Percentiles rank a stretch among this genome's conserved stretches.
Conservation (phyloP, 1,140 invertebrate species). For the Drosophila oshimai region DNA sequence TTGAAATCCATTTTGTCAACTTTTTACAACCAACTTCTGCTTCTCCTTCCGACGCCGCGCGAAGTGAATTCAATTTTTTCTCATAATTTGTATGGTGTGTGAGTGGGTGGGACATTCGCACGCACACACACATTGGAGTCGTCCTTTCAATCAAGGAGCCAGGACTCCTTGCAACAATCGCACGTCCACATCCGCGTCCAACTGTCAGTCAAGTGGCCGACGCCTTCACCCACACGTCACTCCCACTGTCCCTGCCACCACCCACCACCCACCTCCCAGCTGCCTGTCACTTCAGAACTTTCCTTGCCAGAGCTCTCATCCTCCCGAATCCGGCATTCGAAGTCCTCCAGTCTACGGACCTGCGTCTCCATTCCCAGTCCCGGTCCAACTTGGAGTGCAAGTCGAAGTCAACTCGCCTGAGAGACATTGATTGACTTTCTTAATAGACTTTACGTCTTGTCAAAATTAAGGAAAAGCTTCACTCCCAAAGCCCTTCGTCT, state of each 20-base stretch:
- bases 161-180: conserved; percentile 47
- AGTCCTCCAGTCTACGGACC: conserved; percentile 12
- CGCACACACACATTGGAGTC: conserved; percentile 68
- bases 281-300: conserved; percentile 73
- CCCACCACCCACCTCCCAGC: background rate
- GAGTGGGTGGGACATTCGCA: background rate
- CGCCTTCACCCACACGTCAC: conserved; percentile 58
- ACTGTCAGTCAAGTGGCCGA: conserved; percentile 74
- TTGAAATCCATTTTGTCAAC: conserved; percentile 75
- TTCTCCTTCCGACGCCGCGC: background rate
- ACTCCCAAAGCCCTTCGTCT: conserved; percentile 16
- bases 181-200: conserved; percentile 63
- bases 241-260: conserved; percentile 21
- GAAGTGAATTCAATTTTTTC: conserved; percentile 59
- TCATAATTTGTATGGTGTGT: conserved; percentile 60
- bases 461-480: conserved; percentile 74
- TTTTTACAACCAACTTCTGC: conserved; percentile 59
- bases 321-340: conserved; percentile 20
- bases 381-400: conserved; percentile 42
- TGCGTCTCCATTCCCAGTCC: conserved; percentile 8
- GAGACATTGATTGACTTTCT: conserved; percentile 82
- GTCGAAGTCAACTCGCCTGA: conserved; percentile 71
- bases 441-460: conserved; percentile 82
- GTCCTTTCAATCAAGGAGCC: conserved; percentile 73
- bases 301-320: conserved; percentile 49